Evolutionary conservation across 2,888 invertebrate genomes (phyloP), one percentile per base, ranked within the genome.

Genomic region (Heliconius cydno): DNA sequence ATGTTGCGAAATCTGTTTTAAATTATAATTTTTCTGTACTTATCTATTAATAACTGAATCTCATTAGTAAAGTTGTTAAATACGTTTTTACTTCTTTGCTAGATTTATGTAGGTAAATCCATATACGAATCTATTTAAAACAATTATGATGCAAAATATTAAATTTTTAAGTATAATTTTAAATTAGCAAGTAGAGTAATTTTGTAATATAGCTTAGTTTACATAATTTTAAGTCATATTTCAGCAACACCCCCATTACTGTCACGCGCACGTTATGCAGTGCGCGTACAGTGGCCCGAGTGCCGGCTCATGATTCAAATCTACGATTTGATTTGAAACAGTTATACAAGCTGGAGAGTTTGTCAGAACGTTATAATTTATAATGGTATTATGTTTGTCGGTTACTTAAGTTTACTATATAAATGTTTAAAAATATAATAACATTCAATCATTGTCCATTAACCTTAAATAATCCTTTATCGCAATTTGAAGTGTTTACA

Each of bases 201-300:
- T 73, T 78, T 67, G 65, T 78, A 60, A 72, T 67, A 74, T 63
- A 71, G 77, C 72, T 78, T 63, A 74, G 72, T 72, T 72, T 67
- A 78, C 74, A 75, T 81, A 80, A 80, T 79, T 76, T 81, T 78
- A 63, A 81, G 75, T 66, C 73, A 71, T 79, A 82, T 79, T 79
- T 82, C 71, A 82, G 71, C 19, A 77, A 71, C 79, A 67, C 67
- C 60, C 25, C 80, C 80, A 80, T 82, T 80, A 82, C 70, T 77
- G 82, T 79, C 82, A 79, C 77, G 22, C n/a, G 15, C 82, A 80
- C 70, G 80, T 80, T 67, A 79, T 19, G 19, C 52, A 52, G 19
- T 22, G 19, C 68, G 60, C 41, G 63, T 60, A 6, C 74, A 52
- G 74, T 60, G 30, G 68, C 74, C 46, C 28, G 66, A 75, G 75